These are phyloP conservation scores for Andrena flavipes DNA, from an alignment of 2,888 invertebrate genomes.

Conservation along the genomic window DNA sequence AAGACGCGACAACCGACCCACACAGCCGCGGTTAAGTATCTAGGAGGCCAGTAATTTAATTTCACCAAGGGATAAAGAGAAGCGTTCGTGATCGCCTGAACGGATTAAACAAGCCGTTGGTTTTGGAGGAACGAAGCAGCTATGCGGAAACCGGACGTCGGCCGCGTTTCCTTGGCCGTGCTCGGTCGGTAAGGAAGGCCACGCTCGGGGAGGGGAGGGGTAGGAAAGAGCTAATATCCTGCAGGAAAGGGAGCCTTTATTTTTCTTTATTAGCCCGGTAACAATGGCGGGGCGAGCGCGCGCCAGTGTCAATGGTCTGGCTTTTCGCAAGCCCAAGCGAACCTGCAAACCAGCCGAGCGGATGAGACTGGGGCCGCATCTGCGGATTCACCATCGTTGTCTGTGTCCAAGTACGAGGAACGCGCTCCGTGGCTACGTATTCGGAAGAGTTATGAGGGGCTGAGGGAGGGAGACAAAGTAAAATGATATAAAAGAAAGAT, in stretches of 20 bases:
- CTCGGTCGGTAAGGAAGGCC: constrained; percentile 19
- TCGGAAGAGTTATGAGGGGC: constrained; percentile 42
- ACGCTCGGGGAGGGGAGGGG: background rate
- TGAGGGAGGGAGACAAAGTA: constrained; percentile 23
- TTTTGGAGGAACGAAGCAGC: constrained; percentile 47
- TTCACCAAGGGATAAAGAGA: constrained; percentile 17
- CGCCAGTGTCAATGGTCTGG: constrained; percentile 74
- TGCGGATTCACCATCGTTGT: constrained; percentile 60
- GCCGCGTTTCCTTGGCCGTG: constrained; percentile 24
- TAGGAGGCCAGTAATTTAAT: constrained; percentile 52
- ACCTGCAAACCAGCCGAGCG: constrained; percentile 37
- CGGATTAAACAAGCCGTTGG: constrained; percentile 49
- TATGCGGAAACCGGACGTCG: constrained; percentile 53
- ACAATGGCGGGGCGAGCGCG: constrained; percentile 62
- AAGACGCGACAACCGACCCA: no score
- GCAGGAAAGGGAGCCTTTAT: constrained; percentile 73
- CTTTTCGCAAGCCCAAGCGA: constrained; percentile 68
- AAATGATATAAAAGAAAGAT: constrained; percentile 27
- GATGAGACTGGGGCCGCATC: constrained; percentile 61
- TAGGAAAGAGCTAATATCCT: constrained; percentile 75
- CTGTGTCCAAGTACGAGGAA: constrained; percentile 49
- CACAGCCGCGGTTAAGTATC: no score
- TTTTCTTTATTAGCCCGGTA: constrained; percentile 79
- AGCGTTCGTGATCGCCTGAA: constrained; percentile 22
- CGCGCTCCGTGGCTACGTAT: constrained; percentile 21